These are phyloP conservation scores for Tholera decimalis DNA, from an alignment of 2,888 invertebrate genomes.

Conservation along the genomic window DNA sequence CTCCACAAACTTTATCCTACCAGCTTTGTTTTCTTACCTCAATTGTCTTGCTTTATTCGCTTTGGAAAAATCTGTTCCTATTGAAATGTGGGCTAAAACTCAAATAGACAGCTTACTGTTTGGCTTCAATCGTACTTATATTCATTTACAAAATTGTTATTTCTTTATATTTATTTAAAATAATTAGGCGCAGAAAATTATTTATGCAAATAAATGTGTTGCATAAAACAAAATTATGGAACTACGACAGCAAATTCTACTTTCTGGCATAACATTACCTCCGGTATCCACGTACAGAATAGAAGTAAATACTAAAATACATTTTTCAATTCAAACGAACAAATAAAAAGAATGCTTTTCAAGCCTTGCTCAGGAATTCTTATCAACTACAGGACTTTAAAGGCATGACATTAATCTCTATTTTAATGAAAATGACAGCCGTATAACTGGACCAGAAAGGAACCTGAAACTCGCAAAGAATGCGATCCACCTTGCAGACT, in stretches of 20 bases:
- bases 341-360: slow-evolving; percentile 9
- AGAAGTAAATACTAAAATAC: slow-evolving; percentile 4
- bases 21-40: slow-evolving; percentile 3
- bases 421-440: slow-evolving; percentile 15
- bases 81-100: neutral
- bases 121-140: neutral
- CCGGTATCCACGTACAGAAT: slow-evolving; percentile 4
- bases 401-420: neutral
- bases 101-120: slow-evolving; percentile 14
- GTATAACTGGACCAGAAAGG: neutral
- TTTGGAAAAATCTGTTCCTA: slow-evolving; percentile 14
- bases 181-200: neutral
- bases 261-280: slow-evolving; percentile 8
- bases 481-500: slow-evolving; percentile 1
- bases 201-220: slow-evolving; percentile 16
- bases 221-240: neutral
- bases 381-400: neutral
- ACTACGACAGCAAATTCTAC: slow-evolving; percentile 1
- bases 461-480: slow-evolving; percentile 19
- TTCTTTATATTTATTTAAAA: neutral
- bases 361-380: neutral
- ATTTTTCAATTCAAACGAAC: neutral
- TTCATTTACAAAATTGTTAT: slow-evolving; percentile 7
- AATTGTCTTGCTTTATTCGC: slow-evolving; percentile 4
- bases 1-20: neutral